These are phyloP conservation scores for Mesembrinibis cayennensis DNA, from an alignment of 2,113 vertebrate genomes.

Conservation along the genomic window DNA sequence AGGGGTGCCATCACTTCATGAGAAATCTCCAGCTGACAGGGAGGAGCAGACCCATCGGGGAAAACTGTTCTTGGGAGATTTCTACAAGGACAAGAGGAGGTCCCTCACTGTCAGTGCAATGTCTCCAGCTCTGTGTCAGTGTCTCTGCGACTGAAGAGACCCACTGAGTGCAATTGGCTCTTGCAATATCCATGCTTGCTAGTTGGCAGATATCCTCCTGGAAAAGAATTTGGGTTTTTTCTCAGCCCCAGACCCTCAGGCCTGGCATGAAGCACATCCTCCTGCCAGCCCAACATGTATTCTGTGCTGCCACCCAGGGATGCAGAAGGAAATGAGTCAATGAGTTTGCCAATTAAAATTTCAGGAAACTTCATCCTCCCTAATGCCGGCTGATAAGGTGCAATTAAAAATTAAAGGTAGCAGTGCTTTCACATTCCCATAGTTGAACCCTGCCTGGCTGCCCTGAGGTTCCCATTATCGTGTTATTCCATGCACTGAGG, in stretches of 20 bases:
- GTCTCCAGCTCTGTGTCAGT: neutral
- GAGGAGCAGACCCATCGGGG: neutral
- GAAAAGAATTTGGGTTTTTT: neutral
- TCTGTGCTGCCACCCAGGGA: neutral
- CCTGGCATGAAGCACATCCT: neutral
- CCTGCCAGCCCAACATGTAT: neutral
- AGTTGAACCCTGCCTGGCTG: neutral
- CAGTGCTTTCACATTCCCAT: neutral
- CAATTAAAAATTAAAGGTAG: constrained; percentile 6
- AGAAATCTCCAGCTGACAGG: neutral
- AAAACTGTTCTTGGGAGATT: neutral
- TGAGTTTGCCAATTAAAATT: constrained; percentile 24
- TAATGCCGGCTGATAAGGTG: neutral
- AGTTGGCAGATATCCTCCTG: neutral
- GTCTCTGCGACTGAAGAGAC: neutral
- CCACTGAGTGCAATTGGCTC: fast-evolving
- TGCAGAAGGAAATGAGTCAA: neutral
- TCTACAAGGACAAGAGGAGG: neutral
- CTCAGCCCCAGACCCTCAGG: neutral
- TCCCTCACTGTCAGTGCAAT: fast-evolving
- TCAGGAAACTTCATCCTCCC: neutral
- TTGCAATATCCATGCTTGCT: neutral
- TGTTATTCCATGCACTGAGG: neutral
- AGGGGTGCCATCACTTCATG: fast-evolving
- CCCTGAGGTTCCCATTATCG: neutral